phyloP scores from a whole-genome alignment of 2,113 vertebrate species.

The Pagrus major region DNA sequence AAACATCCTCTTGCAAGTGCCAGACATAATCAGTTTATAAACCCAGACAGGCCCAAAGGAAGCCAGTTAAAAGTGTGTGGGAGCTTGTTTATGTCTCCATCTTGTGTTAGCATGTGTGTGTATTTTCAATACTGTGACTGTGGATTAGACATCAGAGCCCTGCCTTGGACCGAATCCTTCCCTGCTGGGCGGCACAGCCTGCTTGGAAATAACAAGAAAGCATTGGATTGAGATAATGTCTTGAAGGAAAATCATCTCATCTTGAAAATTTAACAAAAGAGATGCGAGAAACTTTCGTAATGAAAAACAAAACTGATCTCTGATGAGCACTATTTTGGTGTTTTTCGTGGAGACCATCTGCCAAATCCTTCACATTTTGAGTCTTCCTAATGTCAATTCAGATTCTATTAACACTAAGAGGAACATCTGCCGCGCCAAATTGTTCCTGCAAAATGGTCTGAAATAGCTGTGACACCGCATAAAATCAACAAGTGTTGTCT shows the following conservation, averaged over 20 bases:
- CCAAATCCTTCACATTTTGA: background rate
- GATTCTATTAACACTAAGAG: background rate
- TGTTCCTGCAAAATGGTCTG: background rate
- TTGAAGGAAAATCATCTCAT: background rate
- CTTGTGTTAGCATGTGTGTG: slow-evolving; percentile 43
- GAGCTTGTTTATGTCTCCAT: slow-evolving; percentile 55
- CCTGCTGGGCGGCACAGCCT: background rate
- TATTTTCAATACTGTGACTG: slow-evolving; percentile 1
- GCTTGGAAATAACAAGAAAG: background rate
- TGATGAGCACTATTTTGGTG: background rate
- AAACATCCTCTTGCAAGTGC: background rate
- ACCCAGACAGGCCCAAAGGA: slow-evolving; percentile 9
- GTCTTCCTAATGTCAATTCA: slow-evolving; percentile 2
- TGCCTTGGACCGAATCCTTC: slow-evolving; percentile 5
- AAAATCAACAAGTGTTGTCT: slow-evolving; percentile 21
- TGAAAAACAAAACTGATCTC: background rate
- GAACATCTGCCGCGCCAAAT: slow-evolving; percentile 29
- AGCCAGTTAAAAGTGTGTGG: slow-evolving; percentile 9
- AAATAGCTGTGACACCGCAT: slow-evolving; percentile 14
- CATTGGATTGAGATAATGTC: background rate
- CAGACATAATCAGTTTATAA: slow-evolving; percentile 20
- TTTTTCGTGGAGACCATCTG: slow-evolving; percentile 11
- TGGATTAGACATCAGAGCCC: background rate
- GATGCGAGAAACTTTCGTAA: background rate
- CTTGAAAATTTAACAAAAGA: background rate